Evolutionary conservation across 2,797 vertebrate genomes (phyloP).

Genomic region (Champsocephalus gunnari): DNA sequence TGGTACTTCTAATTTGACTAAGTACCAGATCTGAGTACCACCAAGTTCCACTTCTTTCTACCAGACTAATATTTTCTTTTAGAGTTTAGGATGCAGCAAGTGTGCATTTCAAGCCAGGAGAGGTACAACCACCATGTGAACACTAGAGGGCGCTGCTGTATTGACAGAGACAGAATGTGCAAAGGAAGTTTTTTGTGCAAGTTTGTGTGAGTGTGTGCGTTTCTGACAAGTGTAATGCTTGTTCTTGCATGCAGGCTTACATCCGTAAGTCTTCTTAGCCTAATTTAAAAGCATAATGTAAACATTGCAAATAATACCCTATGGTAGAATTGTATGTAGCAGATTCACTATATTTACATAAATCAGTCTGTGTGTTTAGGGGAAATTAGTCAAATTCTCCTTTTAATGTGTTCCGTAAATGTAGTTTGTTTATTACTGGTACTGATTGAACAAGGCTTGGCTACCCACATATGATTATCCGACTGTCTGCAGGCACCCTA

Average conservation of each 20-base stretch:
- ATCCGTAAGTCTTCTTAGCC: neutral
- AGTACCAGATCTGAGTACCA: too few relatives aligned
- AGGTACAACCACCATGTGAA: neutral
- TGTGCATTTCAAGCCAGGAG: neutral
- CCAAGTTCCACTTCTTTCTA: too few relatives aligned
- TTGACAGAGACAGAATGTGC: neutral
- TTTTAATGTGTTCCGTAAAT: neutral
- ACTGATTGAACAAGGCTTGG: slow-evolving; percentile 17
- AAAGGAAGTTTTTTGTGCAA: neutral
- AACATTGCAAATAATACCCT: neutral
- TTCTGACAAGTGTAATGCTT: neutral
- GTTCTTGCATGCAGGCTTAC: too few relatives aligned
- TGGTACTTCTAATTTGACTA: too few relatives aligned
- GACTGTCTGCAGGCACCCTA: slow-evolving; percentile 23
- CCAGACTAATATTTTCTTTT: neutral
- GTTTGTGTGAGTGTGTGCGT: neutral
- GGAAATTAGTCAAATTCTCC: neutral
- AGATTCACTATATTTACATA: neutral
- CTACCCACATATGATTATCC: slow-evolving; percentile 13
- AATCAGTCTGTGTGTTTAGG: neutral
- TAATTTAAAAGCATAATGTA: neutral
- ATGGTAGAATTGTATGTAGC: neutral
- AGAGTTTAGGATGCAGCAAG: neutral
- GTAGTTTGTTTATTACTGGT: slow-evolving; percentile 2
- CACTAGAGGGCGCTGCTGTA: slow-evolving; percentile 56